Evolutionary conservation across 2,888 invertebrate genomes (phyloP), one percentile per base, ranked within the genome.

Genomic region (Mycogona germanica): DNA sequence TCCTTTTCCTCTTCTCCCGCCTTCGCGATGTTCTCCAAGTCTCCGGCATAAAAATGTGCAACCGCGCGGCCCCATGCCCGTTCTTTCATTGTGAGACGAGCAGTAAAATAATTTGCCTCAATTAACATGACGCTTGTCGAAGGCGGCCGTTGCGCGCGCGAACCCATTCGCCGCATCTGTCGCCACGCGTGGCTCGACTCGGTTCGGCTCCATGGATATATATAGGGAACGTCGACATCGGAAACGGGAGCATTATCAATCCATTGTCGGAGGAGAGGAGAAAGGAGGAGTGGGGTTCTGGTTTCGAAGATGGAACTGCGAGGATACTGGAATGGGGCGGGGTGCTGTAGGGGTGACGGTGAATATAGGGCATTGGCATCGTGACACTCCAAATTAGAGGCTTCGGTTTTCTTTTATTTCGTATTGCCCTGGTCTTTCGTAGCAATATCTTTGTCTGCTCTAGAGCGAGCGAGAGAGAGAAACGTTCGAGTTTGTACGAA

Each of bases 81-180:
- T 25, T 19, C 35, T 48, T 48, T 48, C 48, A 30, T 48, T 48
- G 25, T 48, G 30, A 32, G 17, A 48, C 30, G 35, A 48, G 35
- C 30, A 48, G 28, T 30, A 35, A 48, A 48, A 48, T 48, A 48
- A 48, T 48, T 48, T 48, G 48, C 48, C 30, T 48, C 35, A 48
- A 48, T 48, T 44, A 44, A 44, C 44, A 44, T 29, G 28, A 26
- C 28, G 28, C 44, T 44, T 14, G 44, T 26, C 14, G 29, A 29
- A 29, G 44, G 28, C 44, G 19, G 28, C 44, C 44, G 19, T 44
- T 44, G 28, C 29, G 44, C 26, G 21, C 32, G 9, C 14, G 28
- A 21, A n/a, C 21, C 48, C 48, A 32, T 48, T 48, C 3, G 48
- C 30, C 30, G 48, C 48, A 48, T 48, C 48, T 48, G 48, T 48